Percentiles rank a stretch among this genome's conserved stretches.
Conservation (phyloP, 2,113 vertebrate species). For the Dromaius novaehollandiae region DNA sequence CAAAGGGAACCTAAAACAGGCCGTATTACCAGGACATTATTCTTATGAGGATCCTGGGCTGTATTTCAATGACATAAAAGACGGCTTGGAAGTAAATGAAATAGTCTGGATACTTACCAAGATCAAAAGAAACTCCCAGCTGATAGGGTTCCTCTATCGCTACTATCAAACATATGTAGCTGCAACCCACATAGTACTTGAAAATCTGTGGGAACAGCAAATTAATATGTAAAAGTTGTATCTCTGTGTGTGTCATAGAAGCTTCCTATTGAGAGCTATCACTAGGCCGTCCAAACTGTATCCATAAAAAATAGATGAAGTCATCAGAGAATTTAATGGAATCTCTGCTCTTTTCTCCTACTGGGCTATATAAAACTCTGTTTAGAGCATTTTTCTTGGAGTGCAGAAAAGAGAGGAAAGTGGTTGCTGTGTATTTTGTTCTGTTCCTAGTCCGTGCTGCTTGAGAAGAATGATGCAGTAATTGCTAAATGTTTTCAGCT, state of each 20-base stretch:
- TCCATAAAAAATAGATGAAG: not conserved
- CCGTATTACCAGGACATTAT: not conserved
- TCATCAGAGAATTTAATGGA: not conserved
- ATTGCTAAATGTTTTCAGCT: slow-evolving; percentile 21
- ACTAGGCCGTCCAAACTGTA: not conserved
- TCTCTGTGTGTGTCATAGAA: not conserved
- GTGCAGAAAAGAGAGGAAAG: not conserved
- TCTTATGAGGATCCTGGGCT: not conserved
- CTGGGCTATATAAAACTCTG: not conserved
- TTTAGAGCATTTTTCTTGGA: not conserved
- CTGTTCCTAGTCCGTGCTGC: not conserved
- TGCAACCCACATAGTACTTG: not conserved
- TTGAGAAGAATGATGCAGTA: not conserved
- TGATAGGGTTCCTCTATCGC: not conserved
- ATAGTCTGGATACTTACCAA: not conserved
- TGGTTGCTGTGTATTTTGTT: not conserved
- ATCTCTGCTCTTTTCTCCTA: not conserved
- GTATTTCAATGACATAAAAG: not conserved
- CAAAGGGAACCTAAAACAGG: not conserved
- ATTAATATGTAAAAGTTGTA: not conserved
- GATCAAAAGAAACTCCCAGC: not conserved
- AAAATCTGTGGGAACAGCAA: not conserved
- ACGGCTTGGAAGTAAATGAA: not conserved
- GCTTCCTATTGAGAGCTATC: not conserved
- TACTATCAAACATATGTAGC: not conserved